A percentile compares a stretch with the other conserved stretches of the same genome.
Evolutionary conservation across 2,888 invertebrate genomes (phyloP).

Genomic region (Lacanobia oleracea): DNA sequence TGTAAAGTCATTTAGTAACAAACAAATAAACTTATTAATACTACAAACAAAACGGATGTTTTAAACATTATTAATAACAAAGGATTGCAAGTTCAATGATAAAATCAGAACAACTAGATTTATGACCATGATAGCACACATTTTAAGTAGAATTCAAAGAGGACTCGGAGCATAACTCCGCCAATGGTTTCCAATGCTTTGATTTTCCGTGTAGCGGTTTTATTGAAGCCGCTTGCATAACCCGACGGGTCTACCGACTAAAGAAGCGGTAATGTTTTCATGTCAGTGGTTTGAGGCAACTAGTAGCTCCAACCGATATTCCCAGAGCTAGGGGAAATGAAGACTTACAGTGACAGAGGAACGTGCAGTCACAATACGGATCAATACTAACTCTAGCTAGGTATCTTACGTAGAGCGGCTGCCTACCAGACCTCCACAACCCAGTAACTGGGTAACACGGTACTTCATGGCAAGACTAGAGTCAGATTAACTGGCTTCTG

Average conservation of each 20-base stretch:
- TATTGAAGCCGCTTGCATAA: slow-evolving; percentile 4
- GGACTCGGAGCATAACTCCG: not conserved
- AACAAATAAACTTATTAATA: no score
- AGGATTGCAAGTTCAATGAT: no score
- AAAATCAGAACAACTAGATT: no score
- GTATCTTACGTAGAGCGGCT: no score
- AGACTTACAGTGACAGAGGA: not conserved
- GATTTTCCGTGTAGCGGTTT: not conserved
- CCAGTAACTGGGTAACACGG: no score
- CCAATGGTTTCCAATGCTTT: not conserved
- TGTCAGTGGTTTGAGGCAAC: slow-evolving; percentile 2
- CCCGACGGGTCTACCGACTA: not conserved
- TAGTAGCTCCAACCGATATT: slow-evolving; percentile 7
- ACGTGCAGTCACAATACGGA: not conserved
- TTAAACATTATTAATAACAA: no score
- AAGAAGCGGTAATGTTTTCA: not conserved
- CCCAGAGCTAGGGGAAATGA: not conserved
- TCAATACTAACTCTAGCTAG: not conserved
- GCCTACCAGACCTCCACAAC: no score
- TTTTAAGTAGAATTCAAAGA: not conserved
- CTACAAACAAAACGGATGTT: no score
- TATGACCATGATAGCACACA: no score
- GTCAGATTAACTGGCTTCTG: no score
- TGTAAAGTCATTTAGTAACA: no score
- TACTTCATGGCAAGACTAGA: no score